phyloP scores from a whole-genome alignment of 2,888 invertebrate species.

The Oegoconia quadripuncta region DNA sequence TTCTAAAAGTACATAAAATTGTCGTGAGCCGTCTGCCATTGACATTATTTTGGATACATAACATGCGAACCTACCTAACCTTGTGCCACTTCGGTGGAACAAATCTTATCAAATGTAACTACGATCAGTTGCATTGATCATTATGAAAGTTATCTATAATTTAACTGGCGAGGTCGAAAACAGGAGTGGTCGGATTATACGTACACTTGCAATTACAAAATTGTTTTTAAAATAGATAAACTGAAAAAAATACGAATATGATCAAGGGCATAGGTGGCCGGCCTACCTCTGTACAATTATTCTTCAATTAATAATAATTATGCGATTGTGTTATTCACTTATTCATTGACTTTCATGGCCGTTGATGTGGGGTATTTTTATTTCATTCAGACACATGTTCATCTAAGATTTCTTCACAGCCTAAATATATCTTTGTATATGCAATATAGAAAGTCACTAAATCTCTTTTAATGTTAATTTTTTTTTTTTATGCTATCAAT shows the following conservation, averaged over 20 bases:
- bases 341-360: too few species aligned
- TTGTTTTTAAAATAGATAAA: slow-evolving; percentile 1
- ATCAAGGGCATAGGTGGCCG: not conserved
- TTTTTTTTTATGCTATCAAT: too few species aligned
- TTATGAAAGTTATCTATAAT: slow-evolving; percentile 29
- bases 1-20: too few species aligned
- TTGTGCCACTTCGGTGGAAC: slow-evolving; percentile 45
- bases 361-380: too few species aligned
- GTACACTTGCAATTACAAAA: slow-evolving; percentile 13
- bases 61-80: slow-evolving; percentile 45
- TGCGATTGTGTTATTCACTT: too few species aligned
- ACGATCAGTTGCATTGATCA: slow-evolving; percentile 34
- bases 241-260: slow-evolving; percentile 1
- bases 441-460: too few species aligned
- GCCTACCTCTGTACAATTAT: not conserved
- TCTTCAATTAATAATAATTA: not conserved
- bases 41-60: slow-evolving; percentile 52
- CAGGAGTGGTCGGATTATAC: slow-evolving; percentile 19
- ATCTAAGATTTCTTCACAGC: too few species aligned
- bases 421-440: too few species aligned
- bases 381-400: too few species aligned
- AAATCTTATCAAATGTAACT: slow-evolving; percentile 46
- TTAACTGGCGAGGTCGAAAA: slow-evolving; percentile 31
- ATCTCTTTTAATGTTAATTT: too few species aligned
- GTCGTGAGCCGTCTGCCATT: slow-evolving; percentile 51